Percentiles rank a stretch among this genome's conserved stretches.
phyloP scores from a whole-genome alignment of 2,888 invertebrate genomes.

The Agonopterix subpropinquella region DNA sequence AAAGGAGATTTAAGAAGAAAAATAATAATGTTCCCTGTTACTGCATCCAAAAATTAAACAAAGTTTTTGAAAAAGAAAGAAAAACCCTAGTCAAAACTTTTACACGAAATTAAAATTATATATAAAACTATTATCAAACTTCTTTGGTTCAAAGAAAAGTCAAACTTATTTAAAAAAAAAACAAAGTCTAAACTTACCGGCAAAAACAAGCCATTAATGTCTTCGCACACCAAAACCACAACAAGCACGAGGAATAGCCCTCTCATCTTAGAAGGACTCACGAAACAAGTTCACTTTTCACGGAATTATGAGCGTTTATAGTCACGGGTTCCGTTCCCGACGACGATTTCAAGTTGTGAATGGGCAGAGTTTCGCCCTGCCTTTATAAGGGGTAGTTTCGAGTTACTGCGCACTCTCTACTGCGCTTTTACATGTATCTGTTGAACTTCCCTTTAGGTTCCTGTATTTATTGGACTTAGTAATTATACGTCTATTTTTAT shows the following conservation, averaged over 20 bases:
- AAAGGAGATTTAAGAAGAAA: too few species aligned
- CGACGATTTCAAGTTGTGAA: conserved; percentile 46
- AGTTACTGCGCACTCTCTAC: conserved; percentile 60
- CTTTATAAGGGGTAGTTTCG: conserved; percentile 51
- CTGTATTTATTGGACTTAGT: too few species aligned
- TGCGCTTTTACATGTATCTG: conserved; percentile 41
- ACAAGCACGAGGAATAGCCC: conserved; percentile 35
- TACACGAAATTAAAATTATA: too few species aligned
- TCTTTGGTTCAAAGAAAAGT: too few species aligned
- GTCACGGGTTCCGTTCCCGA: conserved; percentile 1
- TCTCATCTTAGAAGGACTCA: conserved; percentile 42
- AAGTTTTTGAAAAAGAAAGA: too few species aligned
- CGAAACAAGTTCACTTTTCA: not conserved
- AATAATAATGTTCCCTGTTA: too few species aligned
- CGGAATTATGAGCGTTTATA: conserved; percentile 6
- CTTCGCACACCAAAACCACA: conserved; percentile 44
- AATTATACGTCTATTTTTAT: too few species aligned
- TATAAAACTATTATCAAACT: too few species aligned
- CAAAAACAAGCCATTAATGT: conserved; percentile 44
- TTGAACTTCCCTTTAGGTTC: too few species aligned
- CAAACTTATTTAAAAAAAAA: not conserved
- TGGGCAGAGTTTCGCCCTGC: conserved; percentile 44
- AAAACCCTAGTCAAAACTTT: too few species aligned
- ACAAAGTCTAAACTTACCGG: conserved; percentile 43
- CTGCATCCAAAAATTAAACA: too few species aligned